These are phyloP conservation scores for Sebastes vulpes DNA, from an alignment of 2,797 vertebrate genomes.

Conservation along the genomic window DNA sequence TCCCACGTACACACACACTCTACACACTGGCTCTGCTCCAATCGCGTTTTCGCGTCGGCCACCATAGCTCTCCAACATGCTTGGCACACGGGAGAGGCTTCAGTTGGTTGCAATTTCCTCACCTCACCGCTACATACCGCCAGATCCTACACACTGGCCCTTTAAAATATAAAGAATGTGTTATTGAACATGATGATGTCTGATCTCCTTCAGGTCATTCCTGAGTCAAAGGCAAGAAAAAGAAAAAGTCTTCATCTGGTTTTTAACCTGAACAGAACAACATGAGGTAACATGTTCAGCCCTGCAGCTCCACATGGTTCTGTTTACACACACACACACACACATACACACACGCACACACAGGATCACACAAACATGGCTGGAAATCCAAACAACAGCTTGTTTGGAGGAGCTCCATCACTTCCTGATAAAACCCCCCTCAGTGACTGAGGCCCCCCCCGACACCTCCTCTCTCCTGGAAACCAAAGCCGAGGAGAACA, in stretches of 20 bases:
- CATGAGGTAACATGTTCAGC: background rate
- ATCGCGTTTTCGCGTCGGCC: too few relatives aligned
- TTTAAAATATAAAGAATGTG: background rate
- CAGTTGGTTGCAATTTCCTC: too few relatives aligned
- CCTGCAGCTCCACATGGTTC: background rate
- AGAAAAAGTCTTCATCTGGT: background rate
- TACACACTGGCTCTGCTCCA: too few relatives aligned
- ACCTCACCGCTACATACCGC: too few relatives aligned
- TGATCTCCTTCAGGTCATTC: background rate
- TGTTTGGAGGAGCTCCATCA: conserved; percentile 38
- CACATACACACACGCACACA: background rate
- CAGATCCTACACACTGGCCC: too few relatives aligned
- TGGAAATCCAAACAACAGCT: conserved; percentile 40
- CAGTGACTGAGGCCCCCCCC: background rate
- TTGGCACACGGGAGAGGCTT: too few relatives aligned
- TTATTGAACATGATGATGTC: background rate
- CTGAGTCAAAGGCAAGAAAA: background rate
- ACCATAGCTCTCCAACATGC: too few relatives aligned
- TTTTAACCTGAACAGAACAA: background rate
- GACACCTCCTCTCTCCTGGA: background rate
- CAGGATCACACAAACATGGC: background rate
- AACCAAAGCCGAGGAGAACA: background rate
- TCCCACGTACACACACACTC: too few relatives aligned
- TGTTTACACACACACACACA: conserved; percentile 6
- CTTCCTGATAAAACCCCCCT: conserved; percentile 31